Evolutionary conservation across 2,797 vertebrate species (phyloP), one percentile per base, ranked within the genome.

Genomic region (Sebastes matsubarae): DNA sequence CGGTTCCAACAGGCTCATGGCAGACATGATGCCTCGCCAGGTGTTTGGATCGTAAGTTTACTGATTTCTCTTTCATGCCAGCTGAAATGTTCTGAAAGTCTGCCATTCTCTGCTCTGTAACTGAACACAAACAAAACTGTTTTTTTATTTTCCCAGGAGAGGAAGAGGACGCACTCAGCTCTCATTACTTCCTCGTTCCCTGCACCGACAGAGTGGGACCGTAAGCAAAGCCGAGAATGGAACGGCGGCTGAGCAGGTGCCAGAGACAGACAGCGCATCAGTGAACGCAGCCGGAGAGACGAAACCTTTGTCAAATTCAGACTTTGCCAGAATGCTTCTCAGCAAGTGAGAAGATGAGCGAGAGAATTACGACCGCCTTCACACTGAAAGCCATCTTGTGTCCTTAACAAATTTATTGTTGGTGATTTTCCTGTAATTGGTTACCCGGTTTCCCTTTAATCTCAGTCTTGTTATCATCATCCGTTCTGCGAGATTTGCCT

Each of bases 91-190:
- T 42, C 1, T 34, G 57, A 36, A 34, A 57, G 8, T 34, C 2
- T 0, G 1, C 7, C 6, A 2, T 16, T 8, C 6, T 52, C 5
- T 14, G 4, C 38, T 29, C 10, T 57, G 5, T 29, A 22, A 20
- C n/a, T 61, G 12, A 4, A 4, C 36, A 18, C 24, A 63, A 52
- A 38, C 12, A 64, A 18, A 69, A 0, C 9, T 52, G 25, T 29
- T 4, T 75, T 42, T 22, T 29, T 46, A 1, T 80, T 25, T 69
- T 57, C 64, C 8, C 86, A 99, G 99, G 89, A 95, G 98, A 66
- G 98, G 98, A 14, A 97, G 96, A 92, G 97, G 98, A 10, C 96
- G 98, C 84, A 99, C 98, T 0, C 98, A 99, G 93, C 95, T 99
- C 4, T 95, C 97, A 0, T 90, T 99, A 76, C 92, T 99, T 77